These are phyloP conservation scores for Lysiphlebus fabarum DNA, from an alignment of 1,140 invertebrate species.

Conservation along the genomic window DNA sequence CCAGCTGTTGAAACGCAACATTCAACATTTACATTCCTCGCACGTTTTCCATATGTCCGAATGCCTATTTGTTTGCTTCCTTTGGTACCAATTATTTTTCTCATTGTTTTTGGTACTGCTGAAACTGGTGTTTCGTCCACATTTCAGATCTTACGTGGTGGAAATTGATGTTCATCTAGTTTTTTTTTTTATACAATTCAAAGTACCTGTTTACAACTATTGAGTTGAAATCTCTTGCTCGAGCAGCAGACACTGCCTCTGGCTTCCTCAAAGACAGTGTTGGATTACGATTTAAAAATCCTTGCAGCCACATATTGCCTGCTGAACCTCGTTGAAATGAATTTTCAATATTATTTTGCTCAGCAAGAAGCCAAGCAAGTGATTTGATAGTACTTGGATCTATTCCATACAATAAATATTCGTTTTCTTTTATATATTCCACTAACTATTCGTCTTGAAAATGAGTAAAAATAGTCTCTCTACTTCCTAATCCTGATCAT, in stretches of 20 bases:
- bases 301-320: conserved; percentile 9
- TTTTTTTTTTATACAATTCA: conserved; percentile 4
- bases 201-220: conserved; percentile 17
- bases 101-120: neutral
- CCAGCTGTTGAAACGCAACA: conserved; percentile 31
- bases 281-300: too few relatives aligned
- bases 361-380: neutral
- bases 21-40: conserved; percentile 30
- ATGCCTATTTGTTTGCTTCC: conserved; percentile 34
- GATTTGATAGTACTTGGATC: too few relatives aligned
- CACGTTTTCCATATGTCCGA: conserved; percentile 34
- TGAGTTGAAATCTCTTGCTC: conserved; percentile 24
- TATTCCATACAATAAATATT: neutral
- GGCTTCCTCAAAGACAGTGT: neutral
- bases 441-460: conserved; percentile 27
- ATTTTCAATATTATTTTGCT: conserved; percentile 29
- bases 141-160: conserved; percentile 5
- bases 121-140: neutral
- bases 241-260: conserved; percentile 7
- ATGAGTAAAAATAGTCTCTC: too few relatives aligned
- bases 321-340: conserved; percentile 24
- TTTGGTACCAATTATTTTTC: conserved; percentile 39
- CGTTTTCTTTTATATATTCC: conserved; percentile 29
- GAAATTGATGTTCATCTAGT: neutral
- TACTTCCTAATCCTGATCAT: too few relatives aligned